Base-by-base conservation (phyloP, 1,140 invertebrate species). In the Drosophila triauraria region DNA sequence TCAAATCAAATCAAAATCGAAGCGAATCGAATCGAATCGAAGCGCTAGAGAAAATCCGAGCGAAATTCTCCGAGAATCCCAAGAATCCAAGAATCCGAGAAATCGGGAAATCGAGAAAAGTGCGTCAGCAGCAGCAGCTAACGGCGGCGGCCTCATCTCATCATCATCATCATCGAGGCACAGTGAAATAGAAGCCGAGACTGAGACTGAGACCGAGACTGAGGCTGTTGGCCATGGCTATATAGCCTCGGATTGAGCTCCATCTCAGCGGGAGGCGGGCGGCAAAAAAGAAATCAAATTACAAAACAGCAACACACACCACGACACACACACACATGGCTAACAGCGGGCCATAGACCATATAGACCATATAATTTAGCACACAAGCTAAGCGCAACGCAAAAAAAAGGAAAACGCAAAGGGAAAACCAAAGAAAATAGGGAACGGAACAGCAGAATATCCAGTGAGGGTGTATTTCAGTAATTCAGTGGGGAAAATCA, bases 211-310 rank as follows among this genome's bases (percentile, higher is more conserved):
- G 25, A 23, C 50, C 40, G 44, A 15, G 43, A 35, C 43, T 48
- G 59, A 47, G 69, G 77, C 78, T 59, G 57, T 44, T 43, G 54
- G 63, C 46, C 38, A 76, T 46, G 58, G 58, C 70, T 42, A 69
- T 44, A 59, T 64, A 27, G 59, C 42, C 51, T 40, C 63, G 48
- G 68, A 69, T 72, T 54, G 51, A 54, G 80, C 61, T 54, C 32
- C 51, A 54, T 54, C 80, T 64, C 77, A 80, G 82, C 84, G 67
- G 84, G 71, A 68, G 84, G 77, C 84, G 81, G 81, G 85, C 80
- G 75, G 85, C 83, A 88, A 88, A 87, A 86, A 88, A 88, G 85
- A 90, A 88, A 88, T 90, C 85, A 88, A 90, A 88, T 90, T 88
- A 88, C 84, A 88, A 88, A 88, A 90, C 85, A 84, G 80, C 81